Evolutionary conservation across 2,888 invertebrate species (phyloP).

Genomic region (Hanleya hanleyi): DNA sequence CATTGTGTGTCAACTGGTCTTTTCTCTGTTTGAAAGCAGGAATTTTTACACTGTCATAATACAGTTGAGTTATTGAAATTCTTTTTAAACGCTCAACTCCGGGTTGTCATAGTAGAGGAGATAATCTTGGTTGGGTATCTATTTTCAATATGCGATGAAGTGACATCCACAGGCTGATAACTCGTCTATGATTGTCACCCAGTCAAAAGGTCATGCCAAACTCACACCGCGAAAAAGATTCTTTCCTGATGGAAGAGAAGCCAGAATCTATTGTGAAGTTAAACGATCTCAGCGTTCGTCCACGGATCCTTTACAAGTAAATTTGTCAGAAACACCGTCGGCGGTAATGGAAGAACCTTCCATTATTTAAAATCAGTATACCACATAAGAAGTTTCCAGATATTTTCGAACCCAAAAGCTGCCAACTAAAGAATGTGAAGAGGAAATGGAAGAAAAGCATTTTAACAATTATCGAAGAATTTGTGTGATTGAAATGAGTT

Average conservation of each 20-base stretch:
- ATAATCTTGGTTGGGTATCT: neutral
- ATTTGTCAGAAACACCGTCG: neutral
- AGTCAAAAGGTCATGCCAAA: neutral
- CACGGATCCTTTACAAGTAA: neutral
- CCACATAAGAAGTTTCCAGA: too few relatives aligned
- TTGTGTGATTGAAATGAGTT: too few relatives aligned
- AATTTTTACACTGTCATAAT: constrained; percentile 3
- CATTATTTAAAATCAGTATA: too few relatives aligned
- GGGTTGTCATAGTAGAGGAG: neutral
- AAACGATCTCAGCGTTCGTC: neutral
- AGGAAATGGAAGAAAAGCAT: too few relatives aligned
- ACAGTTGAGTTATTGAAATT: neutral
- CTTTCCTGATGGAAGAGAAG: neutral
- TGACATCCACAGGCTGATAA: constrained; percentile 4
- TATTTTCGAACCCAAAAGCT: too few relatives aligned
- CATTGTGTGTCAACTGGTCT: too few relatives aligned
- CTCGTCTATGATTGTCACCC: neutral
- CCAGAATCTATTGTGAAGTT: neutral
- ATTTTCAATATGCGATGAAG: neutral
- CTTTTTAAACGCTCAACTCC: neutral
- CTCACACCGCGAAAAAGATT: neutral
- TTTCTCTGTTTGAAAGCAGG: neutral
- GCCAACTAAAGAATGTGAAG: too few relatives aligned
- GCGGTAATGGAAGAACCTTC: too few relatives aligned
- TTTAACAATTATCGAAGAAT: too few relatives aligned